Evolutionary conservation across 2,113 vertebrate genomes (phyloP).

Genomic region (Cavia aperea): DNA sequence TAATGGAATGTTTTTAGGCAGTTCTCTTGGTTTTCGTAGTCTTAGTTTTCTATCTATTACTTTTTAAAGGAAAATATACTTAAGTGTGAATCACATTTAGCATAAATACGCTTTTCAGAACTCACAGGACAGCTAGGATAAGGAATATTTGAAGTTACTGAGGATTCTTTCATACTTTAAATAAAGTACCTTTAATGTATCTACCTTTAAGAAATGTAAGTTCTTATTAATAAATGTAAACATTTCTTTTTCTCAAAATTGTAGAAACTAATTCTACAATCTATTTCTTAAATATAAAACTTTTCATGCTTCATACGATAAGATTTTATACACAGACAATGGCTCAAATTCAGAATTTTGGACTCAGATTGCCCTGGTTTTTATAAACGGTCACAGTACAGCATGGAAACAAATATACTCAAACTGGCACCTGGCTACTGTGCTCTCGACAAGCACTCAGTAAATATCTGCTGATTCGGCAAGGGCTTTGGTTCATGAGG

Average conservation of each 20-base stretch:
- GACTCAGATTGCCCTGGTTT: constrained; percentile 10
- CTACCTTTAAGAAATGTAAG: not conserved
- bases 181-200: not conserved
- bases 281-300: constrained; percentile 1
- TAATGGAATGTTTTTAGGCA: not conserved
- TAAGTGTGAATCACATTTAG: constrained; percentile 1
- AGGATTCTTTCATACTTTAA: constrained; percentile 2
- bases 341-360: not conserved
- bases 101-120: constrained; percentile 14
- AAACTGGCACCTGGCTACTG: not conserved
- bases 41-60: not conserved
- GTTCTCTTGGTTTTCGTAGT: not conserved
- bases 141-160: not conserved
- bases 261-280: not conserved
- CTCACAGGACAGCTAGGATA: not conserved
- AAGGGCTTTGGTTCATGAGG: constrained; percentile 68
- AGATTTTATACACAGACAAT: not conserved
- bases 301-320: not conserved
- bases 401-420: not conserved
- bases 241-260: constrained; percentile 18
- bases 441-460: not conserved
- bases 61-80: constrained; percentile 27
- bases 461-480: constrained; percentile 51
- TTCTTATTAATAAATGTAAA: too few relatives aligned
- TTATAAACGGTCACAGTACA: not conserved